phyloP scores from a whole-genome alignment of 2,888 invertebrate species.

The Tenthredo distinguenda region DNA sequence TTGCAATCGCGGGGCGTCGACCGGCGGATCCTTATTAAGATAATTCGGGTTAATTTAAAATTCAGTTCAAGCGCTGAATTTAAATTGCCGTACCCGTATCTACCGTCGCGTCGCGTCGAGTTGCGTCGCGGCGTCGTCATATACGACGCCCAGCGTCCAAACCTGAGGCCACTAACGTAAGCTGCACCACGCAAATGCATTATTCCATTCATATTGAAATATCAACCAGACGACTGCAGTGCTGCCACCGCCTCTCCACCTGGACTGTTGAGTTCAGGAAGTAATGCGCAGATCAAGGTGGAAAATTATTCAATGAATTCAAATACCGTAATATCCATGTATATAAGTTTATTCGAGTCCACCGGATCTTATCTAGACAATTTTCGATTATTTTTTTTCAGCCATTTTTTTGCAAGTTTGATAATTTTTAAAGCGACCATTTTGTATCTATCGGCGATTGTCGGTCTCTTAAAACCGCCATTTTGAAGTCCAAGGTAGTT shows the following conservation, averaged over 20 bases:
- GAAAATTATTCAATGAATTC: constrained; percentile 24
- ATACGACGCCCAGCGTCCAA: constrained; percentile 4
- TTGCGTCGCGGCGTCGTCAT: constrained; percentile 6
- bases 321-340: neutral
- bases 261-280: neutral
- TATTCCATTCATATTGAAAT: constrained; percentile 48
- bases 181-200: constrained; percentile 27
- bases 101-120: neutral
- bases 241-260: neutral
- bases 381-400: neutral
- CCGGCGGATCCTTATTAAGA: constrained; percentile 70
- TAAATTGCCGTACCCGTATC: constrained; percentile 61
- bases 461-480: neutral
- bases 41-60: constrained; percentile 71
- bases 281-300: neutral
- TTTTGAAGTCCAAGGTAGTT: neutral
- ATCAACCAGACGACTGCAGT: constrained; percentile 13
- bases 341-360: neutral
- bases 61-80: constrained; percentile 68
- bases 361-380: neutral
- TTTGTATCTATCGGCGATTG: neutral
- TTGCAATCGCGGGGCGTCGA: constrained; percentile 57
- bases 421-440: neutral
- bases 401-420: neutral
- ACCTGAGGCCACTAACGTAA: neutral